Base-by-base conservation (phyloP, 2,888 invertebrate species). In the Ischnura elegans region DNA sequence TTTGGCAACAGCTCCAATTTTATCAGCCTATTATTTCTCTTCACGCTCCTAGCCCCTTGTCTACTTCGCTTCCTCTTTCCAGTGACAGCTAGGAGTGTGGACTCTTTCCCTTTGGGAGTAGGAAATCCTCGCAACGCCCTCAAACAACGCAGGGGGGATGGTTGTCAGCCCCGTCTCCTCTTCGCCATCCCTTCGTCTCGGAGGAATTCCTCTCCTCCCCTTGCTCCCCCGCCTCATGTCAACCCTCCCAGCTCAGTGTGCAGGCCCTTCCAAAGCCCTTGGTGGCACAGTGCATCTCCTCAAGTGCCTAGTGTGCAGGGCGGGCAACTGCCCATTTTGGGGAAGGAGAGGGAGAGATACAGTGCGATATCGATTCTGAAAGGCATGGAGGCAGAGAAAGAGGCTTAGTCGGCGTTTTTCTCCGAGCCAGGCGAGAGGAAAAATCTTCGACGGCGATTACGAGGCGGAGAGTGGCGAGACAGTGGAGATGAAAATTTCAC, bases 111-210 rank as follows among this genome's bases (percentile, higher is more conserved):
- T 10, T 66, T 61, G 90, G 61, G 90, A 66, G 90, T 90, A 61
- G 61, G 61, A 90, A 55, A 76, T 76, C 36, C 36, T 55, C 55
- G 6, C 55, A 16, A 87, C 87, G 25, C 87, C 87, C 87, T 55
- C 87, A 21, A 36, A 51, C 51, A 55, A 47, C 21, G 51, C 55
- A 19, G 25, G 87, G 19, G 51, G 51, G 51, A 1, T 2, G 4
- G 51, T 13, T 8, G 47, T 47, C 5, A 8, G 8, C 47, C 8
- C 36, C 55, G 55, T 87, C 51, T 55, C 55, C 21, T 43, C 51
- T 29, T 36, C 42, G n/a, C 61, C 1, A 43, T 8, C 61, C 25
- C 90, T 61, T 61, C 90, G 43, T 90, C 86, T n/a, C n/a, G n/a
- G n/a, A n/a, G n/a, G n/a, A n/a, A n/a, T 45, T 45, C 45, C 8